Percentiles rank a stretch among this genome's conserved stretches.
Conservation (phyloP, 1,140 invertebrate genomes). For the Phthorimaea operculella region DNA sequence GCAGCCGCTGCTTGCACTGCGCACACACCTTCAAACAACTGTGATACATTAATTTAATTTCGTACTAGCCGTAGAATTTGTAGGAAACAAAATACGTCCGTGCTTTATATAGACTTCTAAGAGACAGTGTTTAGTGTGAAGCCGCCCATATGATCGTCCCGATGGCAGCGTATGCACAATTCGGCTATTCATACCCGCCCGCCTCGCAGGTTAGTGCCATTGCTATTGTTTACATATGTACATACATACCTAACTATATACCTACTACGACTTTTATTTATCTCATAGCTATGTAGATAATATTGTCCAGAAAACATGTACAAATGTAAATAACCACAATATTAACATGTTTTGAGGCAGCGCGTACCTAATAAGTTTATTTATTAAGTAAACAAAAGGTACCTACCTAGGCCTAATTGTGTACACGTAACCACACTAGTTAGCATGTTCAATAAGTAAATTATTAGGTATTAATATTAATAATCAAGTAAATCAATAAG, state of each 20-base stretch:
- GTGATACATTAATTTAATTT: conserved; percentile 56
- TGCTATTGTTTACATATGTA: no score
- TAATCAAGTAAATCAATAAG: no score
- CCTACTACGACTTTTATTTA: no score
- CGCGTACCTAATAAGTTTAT: no score
- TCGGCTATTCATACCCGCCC: conserved; percentile 83
- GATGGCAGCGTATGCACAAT: conserved; percentile 86
- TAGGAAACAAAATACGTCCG: conserved; percentile 44
- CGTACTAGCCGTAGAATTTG: conserved; percentile 28
- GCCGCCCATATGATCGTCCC: conserved; percentile 66
- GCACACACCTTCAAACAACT: conserved; percentile 44
- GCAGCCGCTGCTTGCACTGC: conserved; percentile 41
- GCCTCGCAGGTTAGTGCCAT: conserved; percentile 76
- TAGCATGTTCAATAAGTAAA: no score
- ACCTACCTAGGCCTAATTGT: no score
- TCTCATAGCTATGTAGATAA: no score
- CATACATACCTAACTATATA: no score
- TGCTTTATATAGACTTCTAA: conserved; percentile 48
- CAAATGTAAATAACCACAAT: conserved; percentile 13
- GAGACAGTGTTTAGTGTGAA: conserved; percentile 62
- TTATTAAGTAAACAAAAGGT: no score
- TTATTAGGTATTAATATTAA: no score
- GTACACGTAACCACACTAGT: no score
- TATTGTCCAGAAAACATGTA: conserved; percentile 16
- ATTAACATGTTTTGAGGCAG: no score